A percentile compares a stretch with the other conserved stretches of the same genome.
phyloP scores from a whole-genome alignment of 1,140 invertebrate species.

The Aphelenchoides besseyi region DNA sequence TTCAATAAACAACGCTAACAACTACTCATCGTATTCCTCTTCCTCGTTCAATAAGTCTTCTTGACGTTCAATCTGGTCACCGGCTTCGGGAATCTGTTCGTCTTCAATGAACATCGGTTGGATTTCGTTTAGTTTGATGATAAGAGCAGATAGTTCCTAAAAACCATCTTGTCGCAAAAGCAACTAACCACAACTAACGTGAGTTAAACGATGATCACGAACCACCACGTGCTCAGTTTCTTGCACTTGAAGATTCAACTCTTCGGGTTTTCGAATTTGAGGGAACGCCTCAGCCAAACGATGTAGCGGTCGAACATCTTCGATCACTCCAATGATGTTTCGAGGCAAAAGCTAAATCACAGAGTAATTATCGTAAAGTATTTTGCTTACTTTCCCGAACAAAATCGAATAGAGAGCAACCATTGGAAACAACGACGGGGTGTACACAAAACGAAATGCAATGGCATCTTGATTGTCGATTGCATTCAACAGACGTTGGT shows the following conservation, averaged over 20 bases:
- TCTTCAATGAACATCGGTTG: not conserved
- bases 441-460: conserved; percentile 19
- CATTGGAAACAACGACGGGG: conserved; percentile 23
- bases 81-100: too few species aligned
- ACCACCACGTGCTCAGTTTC: not conserved
- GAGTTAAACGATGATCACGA: not conserved
- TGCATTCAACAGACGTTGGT: conserved; percentile 24
- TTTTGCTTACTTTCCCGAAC: conserved; percentile 24
- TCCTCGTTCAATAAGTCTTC: too few species aligned
- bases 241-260: not conserved
- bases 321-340: conserved; percentile 24
- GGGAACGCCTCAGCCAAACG: conserved; percentile 36
- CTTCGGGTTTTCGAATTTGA: not conserved
- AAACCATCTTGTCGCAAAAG: too few species aligned
- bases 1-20: not conserved
- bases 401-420: conserved; percentile 20
- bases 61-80: too few species aligned
- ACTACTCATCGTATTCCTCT: not conserved
- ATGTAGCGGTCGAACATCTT: conserved; percentile 37
- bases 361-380: conserved; percentile 11
- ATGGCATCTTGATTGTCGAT: conserved; percentile 15
- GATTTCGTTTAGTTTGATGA: not conserved
- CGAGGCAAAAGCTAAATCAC: conserved; percentile 21
- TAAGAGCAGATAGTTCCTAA: not conserved
- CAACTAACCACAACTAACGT: not conserved